Conservation (phyloP, 2,797 vertebrate species). For the Scleropages formosus region DNA sequence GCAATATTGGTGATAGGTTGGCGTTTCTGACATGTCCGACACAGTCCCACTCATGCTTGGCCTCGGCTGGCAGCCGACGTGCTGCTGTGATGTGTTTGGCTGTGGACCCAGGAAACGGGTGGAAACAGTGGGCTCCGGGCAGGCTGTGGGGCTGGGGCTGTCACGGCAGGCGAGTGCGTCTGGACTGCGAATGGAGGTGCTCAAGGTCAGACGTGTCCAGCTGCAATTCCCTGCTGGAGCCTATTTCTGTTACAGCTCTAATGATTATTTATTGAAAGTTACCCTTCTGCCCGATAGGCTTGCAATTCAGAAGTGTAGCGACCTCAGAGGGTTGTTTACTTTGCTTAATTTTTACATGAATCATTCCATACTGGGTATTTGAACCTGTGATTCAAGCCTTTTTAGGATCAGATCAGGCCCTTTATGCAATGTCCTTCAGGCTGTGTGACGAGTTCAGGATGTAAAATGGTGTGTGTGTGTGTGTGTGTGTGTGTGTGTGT, state of each 20-base stretch:
- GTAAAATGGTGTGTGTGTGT: too few relatives aligned
- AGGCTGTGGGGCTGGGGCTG: not conserved
- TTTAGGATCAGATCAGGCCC: too few relatives aligned
- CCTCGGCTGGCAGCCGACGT: not conserved
- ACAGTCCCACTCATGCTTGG: not conserved
- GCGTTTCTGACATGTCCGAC: slow-evolving; percentile 2
- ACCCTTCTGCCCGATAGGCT: slow-evolving; percentile 14
- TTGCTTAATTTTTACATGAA: too few relatives aligned
- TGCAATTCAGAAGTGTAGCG: not conserved
- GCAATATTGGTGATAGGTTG: too few relatives aligned
- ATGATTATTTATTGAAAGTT: slow-evolving; percentile 40
- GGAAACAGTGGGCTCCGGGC: not conserved
- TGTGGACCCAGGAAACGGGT: not conserved
- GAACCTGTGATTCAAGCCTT: too few relatives aligned
- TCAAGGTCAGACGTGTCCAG: not conserved
- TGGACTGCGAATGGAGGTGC: not conserved
- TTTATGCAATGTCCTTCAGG: too few relatives aligned
- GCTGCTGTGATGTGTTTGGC: not conserved
- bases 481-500: too few relatives aligned
- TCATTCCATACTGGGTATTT: too few relatives aligned
- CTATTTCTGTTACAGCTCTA: slow-evolving; percentile 34
- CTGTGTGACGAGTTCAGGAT: too few relatives aligned
- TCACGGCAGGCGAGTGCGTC: not conserved
- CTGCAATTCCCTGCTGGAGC: too few relatives aligned
- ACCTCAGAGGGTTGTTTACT: not conserved